phyloP scores from a whole-genome alignment of 2,888 invertebrate genomes.

The Elaeidobius kamerunicus region DNA sequence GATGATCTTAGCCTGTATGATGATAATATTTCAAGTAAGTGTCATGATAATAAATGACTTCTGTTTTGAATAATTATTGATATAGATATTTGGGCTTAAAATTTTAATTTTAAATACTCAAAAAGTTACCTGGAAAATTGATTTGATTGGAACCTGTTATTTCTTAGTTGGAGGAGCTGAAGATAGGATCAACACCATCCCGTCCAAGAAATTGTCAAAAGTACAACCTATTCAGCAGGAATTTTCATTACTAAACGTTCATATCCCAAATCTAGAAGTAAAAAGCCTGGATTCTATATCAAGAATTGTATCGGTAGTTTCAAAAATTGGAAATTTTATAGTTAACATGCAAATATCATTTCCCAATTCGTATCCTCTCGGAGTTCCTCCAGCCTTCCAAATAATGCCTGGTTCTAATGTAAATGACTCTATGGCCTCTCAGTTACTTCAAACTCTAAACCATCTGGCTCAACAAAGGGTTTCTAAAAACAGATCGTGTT shows the following conservation, averaged over 20 bases:
- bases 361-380: conserved; percentile 71
- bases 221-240: conserved; percentile 68
- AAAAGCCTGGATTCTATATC: conserved; percentile 53
- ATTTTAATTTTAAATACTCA: too few relatives aligned
- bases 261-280: conserved; percentile 69
- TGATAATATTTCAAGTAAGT: conserved; percentile 28
- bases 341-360: conserved; percentile 64
- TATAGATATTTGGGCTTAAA: too few relatives aligned
- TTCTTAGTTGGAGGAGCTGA: conserved; percentile 28
- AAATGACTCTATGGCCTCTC: conserved; percentile 67
- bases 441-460: conserved; percentile 76
- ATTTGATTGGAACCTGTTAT: not conserved
- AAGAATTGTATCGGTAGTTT: conserved; percentile 59
- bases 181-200: conserved; percentile 31
- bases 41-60: not conserved
- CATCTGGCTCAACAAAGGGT: conserved; percentile 80
- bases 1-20: conserved; percentile 45
- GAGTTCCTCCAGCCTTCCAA: conserved; percentile 63
- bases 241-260: conserved; percentile 71
- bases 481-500: conserved; percentile 79
- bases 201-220: conserved; percentile 45
- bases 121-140: too few relatives aligned
- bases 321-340: conserved; percentile 53
- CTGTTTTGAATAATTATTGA: not conserved
- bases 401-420: conserved; percentile 64